Conservation (phyloP, 1,140 invertebrate species). For the Drosophila serrata region DNA sequence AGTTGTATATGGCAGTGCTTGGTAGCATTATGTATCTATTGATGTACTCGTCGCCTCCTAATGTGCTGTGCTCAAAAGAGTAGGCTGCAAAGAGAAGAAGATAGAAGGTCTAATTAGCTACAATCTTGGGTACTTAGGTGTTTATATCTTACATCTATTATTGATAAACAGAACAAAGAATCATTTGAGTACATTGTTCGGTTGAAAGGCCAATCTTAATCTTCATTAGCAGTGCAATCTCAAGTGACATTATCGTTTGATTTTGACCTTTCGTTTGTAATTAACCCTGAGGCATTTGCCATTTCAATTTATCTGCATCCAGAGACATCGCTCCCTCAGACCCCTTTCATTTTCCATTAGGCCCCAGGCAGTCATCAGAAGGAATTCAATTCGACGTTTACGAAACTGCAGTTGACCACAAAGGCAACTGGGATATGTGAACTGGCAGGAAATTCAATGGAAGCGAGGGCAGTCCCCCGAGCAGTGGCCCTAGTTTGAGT, state of each 20-base stretch:
- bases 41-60: conserved; percentile 39
- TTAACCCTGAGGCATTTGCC: conserved; percentile 16
- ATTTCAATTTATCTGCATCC: conserved; percentile 32
- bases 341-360: background rate
- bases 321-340: background rate
- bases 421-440: conserved; percentile 16
- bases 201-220: background rate
- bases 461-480: conserved; percentile 5
- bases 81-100: conserved; percentile 40
- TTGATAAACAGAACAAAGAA: background rate
- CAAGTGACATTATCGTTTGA: conserved; percentile 8
- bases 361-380: conserved; percentile 13
- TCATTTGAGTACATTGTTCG: background rate
- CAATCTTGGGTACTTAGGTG: background rate
- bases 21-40: conserved; percentile 69
- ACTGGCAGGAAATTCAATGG: conserved; percentile 1
- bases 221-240: background rate
- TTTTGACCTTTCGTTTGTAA: conserved; percentile 11
- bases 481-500: conserved; percentile 42
- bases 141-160: background rate
- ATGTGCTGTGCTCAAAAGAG: conserved; percentile 36
- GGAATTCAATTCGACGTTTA: conserved; percentile 29
- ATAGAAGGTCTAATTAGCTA: background rate
- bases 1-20: conserved; percentile 70
- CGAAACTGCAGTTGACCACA: conserved; percentile 21